Conservation (phyloP, 53 echinoderm and acorn worm species). For the Arbacia lixula region DNA sequence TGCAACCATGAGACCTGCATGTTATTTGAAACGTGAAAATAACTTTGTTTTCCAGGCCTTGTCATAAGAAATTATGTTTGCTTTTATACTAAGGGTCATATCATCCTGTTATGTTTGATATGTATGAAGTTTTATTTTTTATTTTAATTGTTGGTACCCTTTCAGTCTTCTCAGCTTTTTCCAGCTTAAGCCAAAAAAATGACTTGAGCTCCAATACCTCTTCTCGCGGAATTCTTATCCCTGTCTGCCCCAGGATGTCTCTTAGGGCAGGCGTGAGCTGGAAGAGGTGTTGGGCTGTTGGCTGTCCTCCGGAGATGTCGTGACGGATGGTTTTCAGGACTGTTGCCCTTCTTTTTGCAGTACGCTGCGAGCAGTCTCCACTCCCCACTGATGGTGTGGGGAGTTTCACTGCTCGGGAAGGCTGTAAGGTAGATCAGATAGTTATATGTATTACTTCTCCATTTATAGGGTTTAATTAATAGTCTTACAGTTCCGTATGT, state of each 20-base stretch:
- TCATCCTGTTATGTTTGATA: background rate
- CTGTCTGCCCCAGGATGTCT: background rate
- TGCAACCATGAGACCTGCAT: background rate
- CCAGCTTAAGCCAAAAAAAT: conserved; percentile 10
- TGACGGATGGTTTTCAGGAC: background rate
- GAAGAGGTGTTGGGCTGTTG: background rate
- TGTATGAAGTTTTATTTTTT: background rate
- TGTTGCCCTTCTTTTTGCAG: background rate
- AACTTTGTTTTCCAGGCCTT: background rate
- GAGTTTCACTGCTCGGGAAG: background rate
- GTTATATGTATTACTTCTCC: background rate
- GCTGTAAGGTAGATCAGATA: conserved; percentile 8
- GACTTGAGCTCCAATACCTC: background rate
- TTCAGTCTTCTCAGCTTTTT: conserved; percentile 11
- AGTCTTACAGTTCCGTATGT: background rate
- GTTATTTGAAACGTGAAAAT: background rate
- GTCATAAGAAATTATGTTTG: background rate
- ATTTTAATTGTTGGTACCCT: background rate
- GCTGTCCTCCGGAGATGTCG: background rate
- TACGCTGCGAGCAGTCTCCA: background rate
- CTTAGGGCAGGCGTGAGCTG: background rate
- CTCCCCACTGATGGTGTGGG: background rate
- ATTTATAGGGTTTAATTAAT: background rate
- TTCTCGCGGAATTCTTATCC: background rate
- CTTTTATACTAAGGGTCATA: background rate